Percentiles rank a stretch among this genome's conserved stretches.
These are phyloP conservation scores for Procavia capensis DNA, from an alignment of 2,113 vertebrate species.

Conservation along the genomic window DNA sequence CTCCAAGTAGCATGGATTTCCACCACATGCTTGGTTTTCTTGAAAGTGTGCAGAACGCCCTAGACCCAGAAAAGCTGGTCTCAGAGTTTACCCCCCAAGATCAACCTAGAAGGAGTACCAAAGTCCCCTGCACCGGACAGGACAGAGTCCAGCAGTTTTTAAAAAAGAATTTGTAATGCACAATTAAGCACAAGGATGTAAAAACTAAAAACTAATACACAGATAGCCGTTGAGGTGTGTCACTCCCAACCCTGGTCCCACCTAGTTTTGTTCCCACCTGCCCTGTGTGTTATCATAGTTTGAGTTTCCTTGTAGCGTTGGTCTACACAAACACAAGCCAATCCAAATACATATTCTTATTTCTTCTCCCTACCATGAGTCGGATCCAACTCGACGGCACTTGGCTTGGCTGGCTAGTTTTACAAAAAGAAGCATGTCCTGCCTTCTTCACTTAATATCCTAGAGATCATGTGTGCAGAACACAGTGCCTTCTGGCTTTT, in stretches of 20 bases:
- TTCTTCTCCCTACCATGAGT: no score
- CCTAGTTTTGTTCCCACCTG: not conserved
- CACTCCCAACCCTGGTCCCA: no score
- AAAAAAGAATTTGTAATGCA: not conserved
- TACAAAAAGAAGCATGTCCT: not conserved
- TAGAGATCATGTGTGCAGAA: not conserved
- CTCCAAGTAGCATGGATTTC: not conserved
- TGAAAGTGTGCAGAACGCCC: not conserved
- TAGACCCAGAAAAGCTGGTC: not conserved
- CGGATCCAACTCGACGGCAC: no score
- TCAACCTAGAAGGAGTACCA: not conserved
- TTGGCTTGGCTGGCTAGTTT: no score
- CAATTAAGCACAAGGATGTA: not conserved
- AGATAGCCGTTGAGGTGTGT: fast-evolving
- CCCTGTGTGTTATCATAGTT: not conserved
- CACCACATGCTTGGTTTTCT: not conserved
- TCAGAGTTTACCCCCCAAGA: not conserved
- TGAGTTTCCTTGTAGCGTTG: not conserved
- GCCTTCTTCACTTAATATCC: not conserved
- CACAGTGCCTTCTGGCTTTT: no score
- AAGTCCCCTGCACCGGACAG: not conserved
- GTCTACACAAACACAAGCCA: not conserved
- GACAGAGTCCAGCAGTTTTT: not conserved
- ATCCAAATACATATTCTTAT: not conserved
- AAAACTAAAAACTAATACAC: not conserved